Evolutionary conservation across 2,888 invertebrate species (phyloP).

Genomic region (Eristalinus aeneus): DNA sequence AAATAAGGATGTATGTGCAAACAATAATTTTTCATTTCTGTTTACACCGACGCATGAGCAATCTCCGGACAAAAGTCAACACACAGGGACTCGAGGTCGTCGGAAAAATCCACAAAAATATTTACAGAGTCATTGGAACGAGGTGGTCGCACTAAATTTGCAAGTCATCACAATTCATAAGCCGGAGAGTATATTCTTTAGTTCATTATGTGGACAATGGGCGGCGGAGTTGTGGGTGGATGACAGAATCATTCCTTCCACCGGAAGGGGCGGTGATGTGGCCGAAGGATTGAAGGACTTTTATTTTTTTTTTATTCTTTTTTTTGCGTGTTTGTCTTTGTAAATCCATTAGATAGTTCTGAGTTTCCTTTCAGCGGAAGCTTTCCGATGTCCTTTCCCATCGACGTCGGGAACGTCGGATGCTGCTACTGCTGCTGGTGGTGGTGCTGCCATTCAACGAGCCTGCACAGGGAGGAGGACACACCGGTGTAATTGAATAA

Average conservation of each 20-base stretch:
- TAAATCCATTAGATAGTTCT: conserved; percentile 61
- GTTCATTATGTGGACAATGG: conserved; percentile 35
- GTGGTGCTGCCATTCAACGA: neutral
- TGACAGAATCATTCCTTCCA: neutral
- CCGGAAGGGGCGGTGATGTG: neutral
- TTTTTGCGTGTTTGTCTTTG: conserved; percentile 1
- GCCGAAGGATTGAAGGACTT: neutral
- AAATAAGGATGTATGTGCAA: neutral
- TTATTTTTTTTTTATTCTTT: neutral
- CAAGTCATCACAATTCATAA: conserved; percentile 56
- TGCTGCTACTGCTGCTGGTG: too few relatives aligned
- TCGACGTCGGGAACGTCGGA: neutral
- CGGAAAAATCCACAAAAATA: neutral
- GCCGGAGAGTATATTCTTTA: conserved; percentile 16
- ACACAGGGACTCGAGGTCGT: neutral
- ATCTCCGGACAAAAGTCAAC: neutral
- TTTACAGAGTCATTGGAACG: neutral
- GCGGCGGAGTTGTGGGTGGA: neutral
- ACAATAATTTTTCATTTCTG: neutral
- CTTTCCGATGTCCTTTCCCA: conserved; percentile 24
- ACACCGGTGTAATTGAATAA: conserved; percentile 63
- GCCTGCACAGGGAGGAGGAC: conserved; percentile 5
- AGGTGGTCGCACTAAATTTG: conserved; percentile 25
- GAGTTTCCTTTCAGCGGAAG: conserved; percentile 68
- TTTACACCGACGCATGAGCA: neutral